These are phyloP conservation scores for Cistogaster globosa DNA, from an alignment of 2,888 invertebrate genomes.

Conservation along the genomic window DNA sequence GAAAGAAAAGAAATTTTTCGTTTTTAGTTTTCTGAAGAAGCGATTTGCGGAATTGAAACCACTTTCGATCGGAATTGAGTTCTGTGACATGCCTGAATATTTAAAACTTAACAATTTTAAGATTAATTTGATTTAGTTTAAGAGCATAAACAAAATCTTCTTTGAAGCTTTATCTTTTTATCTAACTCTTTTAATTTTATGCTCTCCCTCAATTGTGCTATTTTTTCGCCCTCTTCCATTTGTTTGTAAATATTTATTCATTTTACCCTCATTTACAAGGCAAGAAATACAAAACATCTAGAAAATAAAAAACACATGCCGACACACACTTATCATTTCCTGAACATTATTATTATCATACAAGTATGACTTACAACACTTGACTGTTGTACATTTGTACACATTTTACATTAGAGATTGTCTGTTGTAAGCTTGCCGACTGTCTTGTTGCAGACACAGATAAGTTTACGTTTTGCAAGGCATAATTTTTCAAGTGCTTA, in stretches of 20 bases:
- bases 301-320: no score
- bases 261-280: not conserved
- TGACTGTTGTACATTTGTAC: constrained; percentile 45
- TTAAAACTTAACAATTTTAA: no score
- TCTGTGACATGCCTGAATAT: no score
- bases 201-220: not conserved
- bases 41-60: no score
- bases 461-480: constrained; percentile 51
- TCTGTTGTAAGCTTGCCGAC: constrained; percentile 18
- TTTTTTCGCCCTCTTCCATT: not conserved
- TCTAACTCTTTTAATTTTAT: no score
- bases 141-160: not conserved
- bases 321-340: constrained; percentile 48
- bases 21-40: no score
- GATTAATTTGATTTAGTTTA: no score
- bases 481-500: constrained; percentile 54
- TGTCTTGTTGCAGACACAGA: constrained; percentile 37
- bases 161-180: not conserved
- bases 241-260: not conserved
- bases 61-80: no score
- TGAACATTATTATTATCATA: constrained; percentile 60
- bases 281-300: not conserved
- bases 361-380: constrained; percentile 55
- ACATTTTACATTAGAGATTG: constrained; percentile 30
- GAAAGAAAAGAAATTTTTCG: no score